A percentile compares a stretch with the other conserved stretches of the same genome.
Evolutionary conservation across 2,113 vertebrate species (phyloP).

Genomic region (Corvus cornix): DNA sequence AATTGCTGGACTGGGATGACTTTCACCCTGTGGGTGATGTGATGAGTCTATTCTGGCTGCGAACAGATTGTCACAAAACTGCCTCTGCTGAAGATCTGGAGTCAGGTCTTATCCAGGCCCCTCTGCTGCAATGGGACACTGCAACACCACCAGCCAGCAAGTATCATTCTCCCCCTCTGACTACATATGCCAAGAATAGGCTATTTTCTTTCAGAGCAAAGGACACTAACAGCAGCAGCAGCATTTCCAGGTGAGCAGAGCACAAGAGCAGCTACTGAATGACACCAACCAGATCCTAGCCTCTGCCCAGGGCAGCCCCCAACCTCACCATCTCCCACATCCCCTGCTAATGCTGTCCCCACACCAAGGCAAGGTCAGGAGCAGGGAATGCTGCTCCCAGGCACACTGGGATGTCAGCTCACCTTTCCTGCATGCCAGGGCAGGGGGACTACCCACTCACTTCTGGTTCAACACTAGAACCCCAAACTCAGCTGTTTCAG

Average conservation of each 20-base stretch:
- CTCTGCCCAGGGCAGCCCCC: neutral
- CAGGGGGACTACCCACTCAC: neutral
- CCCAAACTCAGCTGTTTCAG: neutral
- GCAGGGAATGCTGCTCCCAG: neutral
- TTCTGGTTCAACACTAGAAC: neutral
- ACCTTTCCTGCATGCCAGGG: neutral
- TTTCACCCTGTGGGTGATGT: neutral
- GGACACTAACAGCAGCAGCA: neutral
- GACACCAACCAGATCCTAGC: neutral
- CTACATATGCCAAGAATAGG: neutral
- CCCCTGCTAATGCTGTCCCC: neutral
- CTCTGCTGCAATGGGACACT: neutral
- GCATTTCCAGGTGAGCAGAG: neutral
- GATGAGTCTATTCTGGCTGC: neutral
- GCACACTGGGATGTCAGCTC: neutral
- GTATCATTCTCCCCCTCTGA: neutral
- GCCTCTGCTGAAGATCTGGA: neutral
- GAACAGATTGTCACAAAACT: neutral
- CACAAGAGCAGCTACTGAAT: neutral
- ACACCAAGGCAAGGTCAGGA: neutral
- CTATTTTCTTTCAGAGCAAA: neutral
- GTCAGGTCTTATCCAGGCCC: neutral
- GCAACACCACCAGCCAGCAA: neutral
- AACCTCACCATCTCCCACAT: neutral
- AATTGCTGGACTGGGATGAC: neutral